These are phyloP conservation scores for Deilephila elpenor DNA, from an alignment of 2,888 invertebrate species.

Conservation along the genomic window DNA sequence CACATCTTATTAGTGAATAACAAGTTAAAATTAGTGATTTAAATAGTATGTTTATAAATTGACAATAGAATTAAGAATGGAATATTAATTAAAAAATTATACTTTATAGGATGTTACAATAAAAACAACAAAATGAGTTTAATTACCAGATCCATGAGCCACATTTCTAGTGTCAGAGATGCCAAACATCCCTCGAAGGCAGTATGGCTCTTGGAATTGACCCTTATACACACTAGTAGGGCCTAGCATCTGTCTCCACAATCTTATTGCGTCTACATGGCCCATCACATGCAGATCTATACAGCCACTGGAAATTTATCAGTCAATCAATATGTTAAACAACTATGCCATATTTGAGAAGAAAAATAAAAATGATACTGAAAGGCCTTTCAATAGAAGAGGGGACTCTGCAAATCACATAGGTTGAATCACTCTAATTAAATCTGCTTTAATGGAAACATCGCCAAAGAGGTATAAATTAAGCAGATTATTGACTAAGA, in stretches of 20 bases:
- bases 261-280: conserved; percentile 88
- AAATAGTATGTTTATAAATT: too few relatives aligned
- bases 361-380: neutral
- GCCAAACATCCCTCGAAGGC: conserved; percentile 93
- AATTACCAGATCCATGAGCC: conserved; percentile 94
- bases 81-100: neutral
- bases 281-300: conserved; percentile 92
- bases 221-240: conserved; percentile 95
- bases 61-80: too few relatives aligned
- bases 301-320: conserved; percentile 89
- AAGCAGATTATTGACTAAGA: too few relatives aligned
- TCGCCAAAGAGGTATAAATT: too few relatives aligned
- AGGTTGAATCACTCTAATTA: too few relatives aligned
- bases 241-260: conserved; percentile 94
- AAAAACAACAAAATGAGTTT: neutral
- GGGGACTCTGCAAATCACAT: too few relatives aligned
- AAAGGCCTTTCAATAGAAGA: too few relatives aligned
- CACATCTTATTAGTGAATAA: too few relatives aligned
- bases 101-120: neutral
- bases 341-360: neutral
- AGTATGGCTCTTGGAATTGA: conserved; percentile 90
- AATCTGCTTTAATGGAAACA: too few relatives aligned
- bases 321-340: neutral
- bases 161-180: conserved; percentile 97
- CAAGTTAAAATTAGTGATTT: too few relatives aligned